Conservation (phyloP, 2,113 vertebrate genomes). For the Microtus oregoni region DNA sequence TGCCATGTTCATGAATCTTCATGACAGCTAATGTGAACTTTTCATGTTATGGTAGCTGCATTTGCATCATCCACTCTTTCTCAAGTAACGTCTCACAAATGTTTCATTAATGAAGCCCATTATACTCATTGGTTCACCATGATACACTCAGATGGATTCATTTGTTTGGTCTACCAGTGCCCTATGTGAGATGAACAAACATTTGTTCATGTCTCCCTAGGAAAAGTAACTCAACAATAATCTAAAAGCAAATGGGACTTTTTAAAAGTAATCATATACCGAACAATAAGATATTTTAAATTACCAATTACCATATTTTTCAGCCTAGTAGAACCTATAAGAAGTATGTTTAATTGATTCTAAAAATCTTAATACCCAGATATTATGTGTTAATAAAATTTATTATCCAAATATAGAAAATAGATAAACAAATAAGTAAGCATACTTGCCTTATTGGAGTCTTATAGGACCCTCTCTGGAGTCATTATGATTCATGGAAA, state of each 20-base stretch:
- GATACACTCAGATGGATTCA: background rate
- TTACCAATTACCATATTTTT: background rate
- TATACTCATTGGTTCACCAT: background rate
- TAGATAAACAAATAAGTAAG: background rate
- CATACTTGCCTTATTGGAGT: background rate
- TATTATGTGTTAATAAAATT: background rate
- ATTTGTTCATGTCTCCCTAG: background rate
- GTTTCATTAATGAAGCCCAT: background rate
- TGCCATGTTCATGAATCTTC: background rate
- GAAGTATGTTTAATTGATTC: slow-evolving; percentile 8
- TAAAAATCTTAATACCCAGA: slow-evolving; percentile 25
- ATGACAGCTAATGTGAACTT: background rate
- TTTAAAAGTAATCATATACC: background rate
- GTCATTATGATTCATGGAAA: background rate
- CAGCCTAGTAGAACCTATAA: background rate
- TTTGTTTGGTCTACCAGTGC: background rate
- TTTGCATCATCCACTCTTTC: background rate
- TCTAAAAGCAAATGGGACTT: background rate
- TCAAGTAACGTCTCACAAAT: background rate
- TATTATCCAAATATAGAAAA: background rate
- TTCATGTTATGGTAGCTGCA: background rate
- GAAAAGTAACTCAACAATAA: background rate
- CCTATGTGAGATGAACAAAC: background rate
- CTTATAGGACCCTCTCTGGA: background rate
- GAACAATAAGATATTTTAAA: background rate